A percentile compares a stretch with the other conserved stretches of the same genome.
Conservation (phyloP, 2,113 vertebrate genomes). For the Ploceus nigricollis region DNA sequence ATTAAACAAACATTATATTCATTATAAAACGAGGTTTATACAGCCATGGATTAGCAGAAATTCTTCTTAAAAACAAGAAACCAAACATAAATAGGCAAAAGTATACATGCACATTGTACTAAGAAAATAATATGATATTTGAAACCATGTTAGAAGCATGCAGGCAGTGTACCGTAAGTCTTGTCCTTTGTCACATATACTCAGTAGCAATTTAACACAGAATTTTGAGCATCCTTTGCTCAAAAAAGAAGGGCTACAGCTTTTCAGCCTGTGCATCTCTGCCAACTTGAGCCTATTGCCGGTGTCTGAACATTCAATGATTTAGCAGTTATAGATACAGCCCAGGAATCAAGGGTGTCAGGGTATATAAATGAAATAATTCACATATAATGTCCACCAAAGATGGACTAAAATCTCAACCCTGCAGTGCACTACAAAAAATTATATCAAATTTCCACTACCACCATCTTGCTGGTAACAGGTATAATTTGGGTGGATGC, state of each 20-base stretch:
- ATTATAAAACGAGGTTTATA: neutral
- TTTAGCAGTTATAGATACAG: neutral
- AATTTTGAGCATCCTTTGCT: neutral
- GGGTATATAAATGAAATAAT: neutral
- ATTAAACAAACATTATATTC: neutral
- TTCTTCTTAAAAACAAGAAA: neutral
- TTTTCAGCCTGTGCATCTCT: neutral
- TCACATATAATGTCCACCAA: neutral
- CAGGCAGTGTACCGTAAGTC: neutral
- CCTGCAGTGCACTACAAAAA: neutral
- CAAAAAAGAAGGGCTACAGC: neutral
- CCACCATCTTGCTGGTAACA: neutral
- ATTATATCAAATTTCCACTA: slow-evolving; percentile 1
- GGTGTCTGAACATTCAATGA: neutral
- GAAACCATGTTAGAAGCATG: neutral
- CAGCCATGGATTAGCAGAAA: neutral
- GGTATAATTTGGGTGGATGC: neutral
- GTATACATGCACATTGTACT: neutral
- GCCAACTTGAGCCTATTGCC: neutral
- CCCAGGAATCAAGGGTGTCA: neutral
- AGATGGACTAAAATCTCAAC: neutral
- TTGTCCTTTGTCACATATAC: neutral
- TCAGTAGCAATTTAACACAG: neutral
- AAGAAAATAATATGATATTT: neutral
- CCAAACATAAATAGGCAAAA: neutral